Evolutionary conservation across 1,140 invertebrate species (phyloP), one percentile per base, ranked within the genome.

Genomic region (Contarinia nasturtii): DNA sequence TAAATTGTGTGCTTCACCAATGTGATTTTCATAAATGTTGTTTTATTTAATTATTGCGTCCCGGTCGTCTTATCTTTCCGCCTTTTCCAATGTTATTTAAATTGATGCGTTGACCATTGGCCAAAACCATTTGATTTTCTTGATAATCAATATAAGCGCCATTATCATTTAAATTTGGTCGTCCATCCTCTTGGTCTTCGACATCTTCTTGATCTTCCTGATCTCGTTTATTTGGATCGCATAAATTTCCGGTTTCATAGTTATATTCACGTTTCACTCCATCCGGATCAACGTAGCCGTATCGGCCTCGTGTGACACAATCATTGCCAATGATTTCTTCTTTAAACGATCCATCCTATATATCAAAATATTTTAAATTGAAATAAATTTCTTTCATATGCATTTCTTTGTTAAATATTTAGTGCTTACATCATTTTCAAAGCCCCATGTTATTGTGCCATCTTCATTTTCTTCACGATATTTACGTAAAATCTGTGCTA

Each of bases 391-490:
- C 19, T 41, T 17, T 42, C 20, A 49, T 60, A 65, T 1, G 72
- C 72, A 12, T 79, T 79, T 55, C 82, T 80, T n/a, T n/a, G n/a
- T n/a, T n/a, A n/a, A n/a, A n/a, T n/a, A n/a, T n/a, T n/a, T n/a
- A n/a, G n/a, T n/a, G n/a, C n/a, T n/a, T n/a, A n/a, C n/a, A 48
- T 86, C 82, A 57, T 86, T 86, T 66, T 86, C 82, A 56, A 80
- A 86, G 44, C 84, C 84, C 83, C 83, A 87, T 0, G 80, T 82
- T 48, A 86, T 86, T 50, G 77, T 83, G 7, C 84, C 84, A 52
- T 86, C 84, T 36, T 75, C 68, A 54, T 85, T 84, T 55, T 85
- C 82, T 45, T 83, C 80, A 41, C 80, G 73, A 64, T 77, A 87
- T 67, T 78, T 78, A 34, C 74, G 67, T 44, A 77, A 66, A 51